Evolutionary conservation across 2,113 vertebrate genomes (phyloP), one percentile per base, ranked within the genome.

Genomic region (Diadophis punctatus): DNA sequence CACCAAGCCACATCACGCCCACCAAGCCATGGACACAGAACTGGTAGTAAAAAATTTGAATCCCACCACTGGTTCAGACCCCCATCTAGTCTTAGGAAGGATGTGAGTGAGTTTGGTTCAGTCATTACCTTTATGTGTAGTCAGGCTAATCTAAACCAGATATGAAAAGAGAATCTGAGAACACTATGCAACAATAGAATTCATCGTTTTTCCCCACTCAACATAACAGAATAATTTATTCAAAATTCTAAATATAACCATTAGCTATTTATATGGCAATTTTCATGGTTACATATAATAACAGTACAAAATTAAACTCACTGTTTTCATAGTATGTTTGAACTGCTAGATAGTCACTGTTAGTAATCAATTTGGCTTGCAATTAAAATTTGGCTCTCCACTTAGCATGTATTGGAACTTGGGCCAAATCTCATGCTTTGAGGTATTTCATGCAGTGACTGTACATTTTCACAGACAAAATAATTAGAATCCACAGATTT

Each of bases 361-460:
- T 87, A 93, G 87, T 96, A 96, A 93, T 94, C 93, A 94, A 93
- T 94, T 97, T 93, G 93, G 12, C 74, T 96, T 95, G 95, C 92
- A 96, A 90, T 58, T 46, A 16, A 96, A 94, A 89, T 91, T 91
- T 94, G 92, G 93, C 92, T 97, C 94, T 25, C 1, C 16, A 0
- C 46, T 4, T 43, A 1, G 25, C 18, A 91, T 80, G 22, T 0
- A 91, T 23, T 20, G 43, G 51, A 93, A 23, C 85, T 23, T 14
- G 93, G 92, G 80, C 92, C 84, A 51, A 94, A 49, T 18, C 43
- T 0, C 30, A 87, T 0, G 0, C 43, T 56, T 2, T 0, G 55
- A 88, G 84, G 34, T 22, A 48, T 0, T 88, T 93, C 53, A 53
- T n/a, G 46, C 2, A 39, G 22, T 3, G 49, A 20, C 46, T 91